Percentiles rank a stretch among this genome's conserved stretches.
phyloP scores from a whole-genome alignment of 2,797 vertebrate species.

The Setipinna tenuifilis region DNA sequence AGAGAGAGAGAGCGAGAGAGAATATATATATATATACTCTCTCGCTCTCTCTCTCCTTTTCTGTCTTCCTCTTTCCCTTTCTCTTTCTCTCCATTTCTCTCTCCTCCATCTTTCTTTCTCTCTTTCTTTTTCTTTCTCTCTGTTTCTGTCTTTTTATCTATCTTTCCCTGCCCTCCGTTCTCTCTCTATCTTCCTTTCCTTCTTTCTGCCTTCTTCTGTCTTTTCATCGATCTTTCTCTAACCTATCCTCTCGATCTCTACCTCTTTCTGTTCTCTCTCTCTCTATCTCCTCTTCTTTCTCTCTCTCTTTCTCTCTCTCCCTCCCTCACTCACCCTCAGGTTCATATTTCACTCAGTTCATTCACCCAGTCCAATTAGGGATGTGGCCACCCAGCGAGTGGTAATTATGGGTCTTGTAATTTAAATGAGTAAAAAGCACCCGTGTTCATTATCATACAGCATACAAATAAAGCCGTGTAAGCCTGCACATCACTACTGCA shows the following conservation, averaged over 20 bases:
- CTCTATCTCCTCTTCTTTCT: not conserved
- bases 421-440: not conserved
- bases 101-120: too few relatives aligned
- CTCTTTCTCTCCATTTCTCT: too few relatives aligned
- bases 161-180: too few relatives aligned
- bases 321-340: conserved; percentile 9
- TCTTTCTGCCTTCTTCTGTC: too few relatives aligned
- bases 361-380: not conserved
- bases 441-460: not conserved
- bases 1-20: too few relatives aligned
- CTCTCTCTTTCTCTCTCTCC: not conserved
- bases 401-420: not conserved
- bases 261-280: not conserved
- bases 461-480: not conserved
- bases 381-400: conserved; percentile 1
- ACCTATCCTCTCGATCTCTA: not conserved
- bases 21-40: too few relatives aligned
- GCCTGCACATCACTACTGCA: not conserved
- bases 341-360: not conserved
- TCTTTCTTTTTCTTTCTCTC: too few relatives aligned
- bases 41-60: too few relatives aligned
- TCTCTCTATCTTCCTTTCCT: too few relatives aligned
- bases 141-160: too few relatives aligned
- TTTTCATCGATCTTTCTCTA: too few relatives aligned
- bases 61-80: too few relatives aligned